Evolutionary conservation across 2,888 invertebrate genomes (phyloP), one percentile per base, ranked within the genome.

Genomic region (Cephus sareptanus): DNA sequence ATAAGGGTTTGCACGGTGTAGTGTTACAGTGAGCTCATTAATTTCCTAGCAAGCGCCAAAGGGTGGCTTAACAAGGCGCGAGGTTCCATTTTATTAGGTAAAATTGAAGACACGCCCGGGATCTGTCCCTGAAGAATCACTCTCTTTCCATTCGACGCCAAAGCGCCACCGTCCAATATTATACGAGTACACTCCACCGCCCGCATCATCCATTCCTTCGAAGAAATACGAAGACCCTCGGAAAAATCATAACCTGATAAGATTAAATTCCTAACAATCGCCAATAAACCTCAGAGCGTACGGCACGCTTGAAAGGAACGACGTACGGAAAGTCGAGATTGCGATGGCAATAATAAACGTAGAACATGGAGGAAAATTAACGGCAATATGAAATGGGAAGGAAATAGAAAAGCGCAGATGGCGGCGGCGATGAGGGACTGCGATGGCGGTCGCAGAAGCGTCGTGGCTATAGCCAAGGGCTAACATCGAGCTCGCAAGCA

Each of bases 21-120:
- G 88, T 86, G 88, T 89, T 90, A 89, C 89, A 89, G 88, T 88
- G 90, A 89, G 89, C 90, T 90, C 89, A 90, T 90, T 90, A 90
- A 90, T 90, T 90, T 89, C 88, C 87, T 85, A 88, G 89, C 87
- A 82, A 89, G 88, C 85, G 86, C 85, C 87, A 87, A 89, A 89
- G 89, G 87, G 87, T 88, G 87, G 85, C 85, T 88, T 89, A 87
- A 90, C 88, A 89, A 90, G 90, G 88, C 87, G 86, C 87, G 86
- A 85, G 84, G 82, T 86, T 85, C 86, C 85, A 87, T 89, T 90
- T 89, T 90, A 90, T 89, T 87, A 88, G 88, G 84, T 85, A 87
- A 89, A 87, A 89, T 87, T 87, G 87, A 88, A 88, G 88, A 85
- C 77, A 77, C 77, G 34, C 71, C 75, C 31, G 40, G 40, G 15